phyloP scores from a whole-genome alignment of 2,113 vertebrate genomes.

The Pseudopodoces humilis region DNA sequence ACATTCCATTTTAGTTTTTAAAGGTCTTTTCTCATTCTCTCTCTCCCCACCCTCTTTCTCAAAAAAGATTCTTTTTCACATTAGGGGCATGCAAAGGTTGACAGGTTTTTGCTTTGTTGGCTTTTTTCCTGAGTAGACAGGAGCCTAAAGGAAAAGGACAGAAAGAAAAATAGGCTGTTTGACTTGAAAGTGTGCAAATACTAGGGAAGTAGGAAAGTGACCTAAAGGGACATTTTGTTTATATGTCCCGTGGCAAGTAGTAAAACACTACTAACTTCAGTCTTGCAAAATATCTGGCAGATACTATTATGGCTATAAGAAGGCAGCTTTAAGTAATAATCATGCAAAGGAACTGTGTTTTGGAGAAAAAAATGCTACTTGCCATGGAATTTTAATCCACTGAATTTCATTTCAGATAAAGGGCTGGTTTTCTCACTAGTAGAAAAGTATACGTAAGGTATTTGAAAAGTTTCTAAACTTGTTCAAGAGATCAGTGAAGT shows the following conservation, averaged over 20 bases:
- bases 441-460: not conserved
- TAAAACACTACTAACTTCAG: not conserved
- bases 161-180: not conserved
- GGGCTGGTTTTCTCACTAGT: not conserved
- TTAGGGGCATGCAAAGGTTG: conserved; percentile 5
- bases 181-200: not conserved
- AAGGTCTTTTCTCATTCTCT: not conserved
- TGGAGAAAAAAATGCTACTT: not conserved
- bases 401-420: not conserved
- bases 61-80: not conserved
- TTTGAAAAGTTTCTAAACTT: not conserved
- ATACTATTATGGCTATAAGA: not conserved
- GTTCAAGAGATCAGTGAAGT: not conserved
- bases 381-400: not conserved
- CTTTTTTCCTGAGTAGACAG: not conserved
- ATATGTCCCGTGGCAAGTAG: not conserved
- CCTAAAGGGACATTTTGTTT: not conserved
- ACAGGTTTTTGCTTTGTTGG: not conserved
- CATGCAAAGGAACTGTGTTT: not conserved
- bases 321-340: not conserved
- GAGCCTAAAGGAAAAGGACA: not conserved
- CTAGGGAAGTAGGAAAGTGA: not conserved
- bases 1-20: not conserved
- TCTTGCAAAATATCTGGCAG: not conserved
- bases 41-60: not conserved